These are phyloP conservation scores for Platypus cylindrus DNA, from an alignment of 2,888 invertebrate species.

Conservation along the genomic window DNA sequence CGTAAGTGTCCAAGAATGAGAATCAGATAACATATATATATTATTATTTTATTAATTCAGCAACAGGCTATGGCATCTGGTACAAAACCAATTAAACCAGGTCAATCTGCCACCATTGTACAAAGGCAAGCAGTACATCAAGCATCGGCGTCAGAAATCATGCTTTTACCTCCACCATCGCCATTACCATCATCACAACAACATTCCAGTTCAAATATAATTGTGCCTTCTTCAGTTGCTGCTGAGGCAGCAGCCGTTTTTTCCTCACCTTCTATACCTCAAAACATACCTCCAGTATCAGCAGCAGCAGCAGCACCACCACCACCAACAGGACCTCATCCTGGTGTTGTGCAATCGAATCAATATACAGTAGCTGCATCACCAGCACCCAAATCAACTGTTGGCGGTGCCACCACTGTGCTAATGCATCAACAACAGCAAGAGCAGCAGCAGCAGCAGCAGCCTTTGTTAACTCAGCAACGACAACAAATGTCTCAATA, in stretches of 20 bases:
- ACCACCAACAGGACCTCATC: slow-evolving; percentile 1
- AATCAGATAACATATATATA: too few species aligned
- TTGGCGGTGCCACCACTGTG: slow-evolving; percentile 7
- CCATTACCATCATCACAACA: slow-evolving; percentile 6
- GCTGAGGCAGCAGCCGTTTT: background rate
- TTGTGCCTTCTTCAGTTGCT: slow-evolving; percentile 1
- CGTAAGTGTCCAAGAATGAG: too few species aligned
- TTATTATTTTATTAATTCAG: too few species aligned
- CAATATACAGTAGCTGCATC: slow-evolving; percentile 1
- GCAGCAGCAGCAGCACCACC: slow-evolving; percentile 1
- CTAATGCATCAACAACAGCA: slow-evolving; percentile 5
- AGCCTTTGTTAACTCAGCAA: slow-evolving; percentile 31
- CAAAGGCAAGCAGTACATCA: too few species aligned
- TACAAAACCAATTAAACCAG: too few species aligned
- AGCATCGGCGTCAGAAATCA: too few species aligned
- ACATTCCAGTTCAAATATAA: slow-evolving; percentile 2
- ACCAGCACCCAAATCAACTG: slow-evolving; percentile 6
- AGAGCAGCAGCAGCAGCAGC: slow-evolving; percentile 19
- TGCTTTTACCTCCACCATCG: slow-evolving; percentile 2
- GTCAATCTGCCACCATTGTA: too few species aligned
- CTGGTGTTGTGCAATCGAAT: slow-evolving; percentile 2
- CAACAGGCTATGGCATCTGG: too few species aligned
- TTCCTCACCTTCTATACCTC: background rate
- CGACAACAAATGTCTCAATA: too few species aligned
- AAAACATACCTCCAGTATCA: background rate